A percentile compares a stretch with the other conserved stretches of the same genome.
Evolutionary conservation across 2,113 vertebrate species (phyloP).

Genomic region (Trachemys scripta): DNA sequence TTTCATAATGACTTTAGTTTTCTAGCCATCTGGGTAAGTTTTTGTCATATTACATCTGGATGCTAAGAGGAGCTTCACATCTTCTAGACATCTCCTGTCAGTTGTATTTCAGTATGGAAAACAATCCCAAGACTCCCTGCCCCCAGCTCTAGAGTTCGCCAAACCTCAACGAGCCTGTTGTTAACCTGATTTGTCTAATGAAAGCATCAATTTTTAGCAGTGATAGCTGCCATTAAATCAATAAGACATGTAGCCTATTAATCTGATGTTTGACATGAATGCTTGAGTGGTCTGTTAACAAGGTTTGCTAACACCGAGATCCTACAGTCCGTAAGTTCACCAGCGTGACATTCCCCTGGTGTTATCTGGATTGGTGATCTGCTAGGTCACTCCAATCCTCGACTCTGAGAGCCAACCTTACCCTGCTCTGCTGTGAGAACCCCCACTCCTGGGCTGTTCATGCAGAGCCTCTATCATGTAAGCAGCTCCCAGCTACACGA

Average conservation of each 20-base stretch:
- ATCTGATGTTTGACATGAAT: constrained; percentile 20
- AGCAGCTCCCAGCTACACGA: no score
- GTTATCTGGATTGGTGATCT: no score
- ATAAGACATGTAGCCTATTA: constrained; percentile 14
- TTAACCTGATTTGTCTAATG: constrained; percentile 54
- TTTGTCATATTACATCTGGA: rapidly evolving
- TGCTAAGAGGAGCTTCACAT: not conserved
- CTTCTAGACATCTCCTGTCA: not conserved
- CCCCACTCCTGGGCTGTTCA: no score
- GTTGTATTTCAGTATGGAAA: constrained; percentile 14
- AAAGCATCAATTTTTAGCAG: constrained; percentile 53
- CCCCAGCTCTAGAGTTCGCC: not conserved
- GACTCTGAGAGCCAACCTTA: no score
- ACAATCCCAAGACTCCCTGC: not conserved
- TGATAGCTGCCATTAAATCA: constrained; percentile 35
- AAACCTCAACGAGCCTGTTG: constrained; percentile 5
- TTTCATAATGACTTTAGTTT: not conserved
- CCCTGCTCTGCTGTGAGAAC: no score
- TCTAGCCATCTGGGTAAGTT: not conserved
- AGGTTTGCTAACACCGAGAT: constrained; percentile 14
- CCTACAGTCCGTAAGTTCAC: not conserved
- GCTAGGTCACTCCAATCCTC: no score
- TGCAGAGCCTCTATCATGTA: no score
- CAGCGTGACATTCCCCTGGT: not conserved
- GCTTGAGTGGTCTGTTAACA: constrained; percentile 35